Percentiles rank a stretch among this genome's conserved stretches.
These are phyloP conservation scores for Chiloscyllium punctatum DNA, from an alignment of 2,797 vertebrate species.

Conservation along the genomic window DNA sequence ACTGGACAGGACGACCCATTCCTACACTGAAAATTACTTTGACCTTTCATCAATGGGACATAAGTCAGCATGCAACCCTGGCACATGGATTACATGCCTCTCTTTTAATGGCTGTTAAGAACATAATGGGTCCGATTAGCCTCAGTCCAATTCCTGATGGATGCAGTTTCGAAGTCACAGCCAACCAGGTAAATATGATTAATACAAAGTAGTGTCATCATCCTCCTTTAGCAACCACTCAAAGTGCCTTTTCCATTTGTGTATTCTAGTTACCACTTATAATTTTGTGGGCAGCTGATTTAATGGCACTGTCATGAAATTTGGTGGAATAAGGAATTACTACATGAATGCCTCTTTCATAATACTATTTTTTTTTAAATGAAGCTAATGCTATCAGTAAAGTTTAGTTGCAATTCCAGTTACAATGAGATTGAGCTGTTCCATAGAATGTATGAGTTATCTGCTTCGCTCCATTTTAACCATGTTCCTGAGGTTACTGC, in stretches of 20 bases:
- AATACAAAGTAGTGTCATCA: background rate
- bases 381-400: background rate
- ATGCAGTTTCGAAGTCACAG: background rate
- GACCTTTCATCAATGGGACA: background rate
- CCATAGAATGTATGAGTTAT: background rate
- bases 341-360: background rate
- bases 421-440: background rate
- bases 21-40: background rate
- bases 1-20: background rate
- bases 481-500: background rate
- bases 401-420: background rate
- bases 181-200: background rate
- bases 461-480: background rate
- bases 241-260: constrained; percentile 5
- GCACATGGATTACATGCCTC: background rate
- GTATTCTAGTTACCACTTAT: constrained; percentile 1
- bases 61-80: background rate
- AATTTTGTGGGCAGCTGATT: background rate
- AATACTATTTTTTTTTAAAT: too few species aligned
- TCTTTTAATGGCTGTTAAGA: background rate
- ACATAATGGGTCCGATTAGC: background rate
- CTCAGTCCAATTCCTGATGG: background rate
- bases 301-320: background rate
- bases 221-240: constrained; percentile 2
- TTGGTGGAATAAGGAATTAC: background rate